Evolutionary conservation across 2,888 invertebrate species (phyloP).

Genomic region (Liodrosophila aerea): DNA sequence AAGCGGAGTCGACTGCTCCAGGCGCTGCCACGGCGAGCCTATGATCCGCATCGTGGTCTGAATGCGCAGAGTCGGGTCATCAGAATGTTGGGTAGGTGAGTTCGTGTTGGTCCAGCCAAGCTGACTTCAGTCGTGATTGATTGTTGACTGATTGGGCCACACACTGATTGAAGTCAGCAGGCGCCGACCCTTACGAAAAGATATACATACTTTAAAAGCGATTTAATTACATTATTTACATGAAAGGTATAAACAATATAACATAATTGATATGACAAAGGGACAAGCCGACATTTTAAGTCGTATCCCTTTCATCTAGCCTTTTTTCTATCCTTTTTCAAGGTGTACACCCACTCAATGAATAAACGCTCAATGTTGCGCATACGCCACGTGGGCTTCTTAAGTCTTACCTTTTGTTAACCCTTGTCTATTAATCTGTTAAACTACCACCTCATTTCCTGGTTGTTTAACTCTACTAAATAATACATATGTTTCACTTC

Average conservation of each 20-base stretch:
- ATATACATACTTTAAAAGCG: too few relatives aligned
- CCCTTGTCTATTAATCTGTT: slow-evolving; percentile 19
- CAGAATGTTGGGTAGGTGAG: slow-evolving; percentile 89
- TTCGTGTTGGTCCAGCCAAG: slow-evolving; percentile 70
- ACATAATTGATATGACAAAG: too few relatives aligned
- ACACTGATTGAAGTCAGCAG: slow-evolving; percentile 8
- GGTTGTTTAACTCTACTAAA: too few relatives aligned
- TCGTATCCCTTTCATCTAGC: too few relatives aligned
- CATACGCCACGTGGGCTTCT: slow-evolving; percentile 36
- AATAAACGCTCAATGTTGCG: slow-evolving; percentile 20
- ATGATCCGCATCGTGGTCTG: slow-evolving; percentile 83
- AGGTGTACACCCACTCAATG: too few relatives aligned
- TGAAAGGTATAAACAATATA: too few relatives aligned
- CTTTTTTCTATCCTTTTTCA: slow-evolving; percentile 4
- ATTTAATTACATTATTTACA: too few relatives aligned
- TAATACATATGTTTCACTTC: too few relatives aligned
- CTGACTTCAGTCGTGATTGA: slow-evolving; percentile 74
- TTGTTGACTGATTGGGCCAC: slow-evolving; percentile 54
- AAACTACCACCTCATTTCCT: background rate
- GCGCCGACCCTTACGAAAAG: slow-evolving; percentile 13
- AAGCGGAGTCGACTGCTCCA: slow-evolving; percentile 86
- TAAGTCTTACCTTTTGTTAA: slow-evolving; percentile 6
- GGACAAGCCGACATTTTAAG: too few relatives aligned
- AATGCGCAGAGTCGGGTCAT: slow-evolving; percentile 87
- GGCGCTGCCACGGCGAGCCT: slow-evolving; percentile 84